Base-by-base conservation (phyloP, 1,140 invertebrate species). In the Lysiphlebus fabarum region DNA sequence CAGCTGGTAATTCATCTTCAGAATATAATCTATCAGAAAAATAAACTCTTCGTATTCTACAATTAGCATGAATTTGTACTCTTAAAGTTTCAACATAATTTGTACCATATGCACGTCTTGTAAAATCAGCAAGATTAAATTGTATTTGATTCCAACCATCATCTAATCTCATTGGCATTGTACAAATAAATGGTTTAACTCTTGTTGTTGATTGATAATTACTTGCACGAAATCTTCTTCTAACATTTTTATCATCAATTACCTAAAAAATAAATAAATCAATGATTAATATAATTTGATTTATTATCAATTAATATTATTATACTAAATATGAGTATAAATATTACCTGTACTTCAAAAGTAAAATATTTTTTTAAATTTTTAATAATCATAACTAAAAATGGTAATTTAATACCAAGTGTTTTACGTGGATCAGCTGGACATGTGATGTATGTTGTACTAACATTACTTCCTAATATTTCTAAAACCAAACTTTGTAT, bases 331-430 rank as follows among this genome's bases (percentile, higher is more conserved):
- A n/a, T n/a, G n/a, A n/a, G n/a, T n/a, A n/a, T n/a, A n/a, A n/a
- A n/a, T n/a, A n/a, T 54, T 81, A 98, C 95, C 87, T 98, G 95
- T 49, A 99, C 95, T 91, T 99, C 97, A 82, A 99, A 99, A 11
- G 96, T 99, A 71, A 99, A 99, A 81, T 99, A 99, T 76, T 99
- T 99, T 74, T 99, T 99, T 69, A 99, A 82, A 82, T 99, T 99
- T 80, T 99, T 99, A 7, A 99, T 97, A 62, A 99, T 99, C 95
- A 99, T 98, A 48, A 99, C 96, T 63, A 99, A 82, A 81, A 95
- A 99, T 5, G 97, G 97, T 49, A 99, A 81, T 79, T 99, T 99
- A 56, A 99, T 99, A 14, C 97, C 97, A 17, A 99, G 83, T 5
- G 95, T 99, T 78, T 98, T 98, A 72, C 93, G 92, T 2, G 96